Evolutionary conservation across 2,113 vertebrate genomes (phyloP), one percentile per base, ranked within the genome.

Genomic region (Albula goreensis): DNA sequence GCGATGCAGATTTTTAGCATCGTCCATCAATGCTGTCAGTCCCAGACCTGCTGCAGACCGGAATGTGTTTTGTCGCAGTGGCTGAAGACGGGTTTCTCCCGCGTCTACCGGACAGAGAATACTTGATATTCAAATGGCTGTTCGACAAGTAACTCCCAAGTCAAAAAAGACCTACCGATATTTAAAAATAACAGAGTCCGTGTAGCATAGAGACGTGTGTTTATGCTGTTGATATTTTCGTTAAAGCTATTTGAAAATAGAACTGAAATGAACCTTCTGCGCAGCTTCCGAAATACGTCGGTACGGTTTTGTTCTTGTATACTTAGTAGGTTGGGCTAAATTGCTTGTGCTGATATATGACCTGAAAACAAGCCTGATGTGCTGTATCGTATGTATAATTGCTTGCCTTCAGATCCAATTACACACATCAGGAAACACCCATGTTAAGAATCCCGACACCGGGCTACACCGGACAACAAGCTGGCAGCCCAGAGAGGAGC

Each of bases 1-100:
- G 81, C 56, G 60, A 83, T 83, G 81, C 81, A 83, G 81, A 83
- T 83, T 83, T 83, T 31, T 25, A 41, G 81, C 52, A 53, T 60
- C 9, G 52, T 83, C 56, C 56, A 83, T 83, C 81, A 83, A 41
- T 60, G 81, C 81, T 83, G 81, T 83, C 56, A 83, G 81, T 57
- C 6, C 53, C 25, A 53, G n/a, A 83, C 53, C 56, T n/a, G 56
- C 81, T 83, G 81, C 56, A 41, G 53, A 83, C 56, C 50, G 52
- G 52, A 48, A 60, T 50, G 53, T 31, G 81, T 83, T 74, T 83
- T 83, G 81, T 83, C 81, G 81, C 81, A 83, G 56, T 60, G 81
- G 51, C 5, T 31, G n/a, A n/a, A 41, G 81, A 56, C 52, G 13
- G 53, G 1, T 74, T 74, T n/a, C 70, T 74, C n/a, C 22, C 70